Conservation (phyloP, 2,888 invertebrate species). For the Harpalus rubripes region DNA sequence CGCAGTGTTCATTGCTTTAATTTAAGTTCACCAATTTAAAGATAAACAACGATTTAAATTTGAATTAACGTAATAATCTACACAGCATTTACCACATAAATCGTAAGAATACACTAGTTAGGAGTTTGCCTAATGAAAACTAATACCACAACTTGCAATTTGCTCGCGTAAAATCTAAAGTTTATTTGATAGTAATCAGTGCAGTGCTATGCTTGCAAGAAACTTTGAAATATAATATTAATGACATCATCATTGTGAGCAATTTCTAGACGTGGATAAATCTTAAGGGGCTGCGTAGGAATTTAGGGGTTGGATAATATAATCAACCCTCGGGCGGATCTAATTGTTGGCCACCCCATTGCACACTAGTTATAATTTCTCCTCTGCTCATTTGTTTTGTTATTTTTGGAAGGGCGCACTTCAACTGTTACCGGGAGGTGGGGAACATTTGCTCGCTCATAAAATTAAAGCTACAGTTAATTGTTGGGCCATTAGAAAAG, state of each 20-base stretch:
- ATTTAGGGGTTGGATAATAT: conserved; percentile 31
- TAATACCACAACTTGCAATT: neutral
- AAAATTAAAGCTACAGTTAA: conserved; percentile 60
- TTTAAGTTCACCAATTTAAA: no score
- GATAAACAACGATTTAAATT: no score
- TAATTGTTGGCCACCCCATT: conserved; percentile 38
- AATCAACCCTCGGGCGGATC: conserved; percentile 28
- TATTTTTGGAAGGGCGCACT: conserved; percentile 60
- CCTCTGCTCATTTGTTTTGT: conserved; percentile 64
- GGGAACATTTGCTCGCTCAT: conserved; percentile 15
- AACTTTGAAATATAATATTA: conserved; percentile 32
- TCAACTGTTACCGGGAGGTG: neutral
- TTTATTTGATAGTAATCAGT: conserved; percentile 21
- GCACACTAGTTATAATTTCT: conserved; percentile 47
- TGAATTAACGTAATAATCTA: no score
- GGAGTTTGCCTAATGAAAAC: neutral
- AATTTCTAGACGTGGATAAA: conserved; percentile 17
- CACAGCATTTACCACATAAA: no score
- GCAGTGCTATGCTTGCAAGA: neutral
- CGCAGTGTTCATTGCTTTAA: no score
- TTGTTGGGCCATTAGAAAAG: conserved; percentile 55
- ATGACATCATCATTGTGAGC: conserved; percentile 22
- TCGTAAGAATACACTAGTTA: no score
- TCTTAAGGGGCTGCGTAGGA: conserved; percentile 26
- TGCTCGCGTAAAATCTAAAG: neutral